A percentile compares a stretch with the other conserved stretches of the same genome.
phyloP scores from a whole-genome alignment of 2,797 vertebrate species.

The Chelmon rostratus region DNA sequence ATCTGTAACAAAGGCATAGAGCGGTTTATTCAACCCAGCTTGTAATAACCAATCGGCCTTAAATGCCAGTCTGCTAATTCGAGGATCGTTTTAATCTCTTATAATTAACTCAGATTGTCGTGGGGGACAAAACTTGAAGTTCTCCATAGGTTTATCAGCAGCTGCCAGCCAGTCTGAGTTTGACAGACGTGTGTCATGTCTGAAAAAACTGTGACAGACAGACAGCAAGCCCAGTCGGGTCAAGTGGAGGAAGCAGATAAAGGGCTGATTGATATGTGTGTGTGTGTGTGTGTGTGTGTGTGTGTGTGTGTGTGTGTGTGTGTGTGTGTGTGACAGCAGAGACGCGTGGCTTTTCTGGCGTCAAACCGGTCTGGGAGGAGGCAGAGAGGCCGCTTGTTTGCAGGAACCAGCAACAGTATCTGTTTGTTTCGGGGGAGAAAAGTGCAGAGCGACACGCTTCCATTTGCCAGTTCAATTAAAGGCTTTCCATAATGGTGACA shows the following conservation, averaged over 20 bases:
- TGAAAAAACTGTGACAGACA: slow-evolving; percentile 42
- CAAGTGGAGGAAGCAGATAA: slow-evolving; percentile 63
- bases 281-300: background rate
- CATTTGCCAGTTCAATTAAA: slow-evolving; percentile 55
- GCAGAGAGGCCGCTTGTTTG: slow-evolving; percentile 51
- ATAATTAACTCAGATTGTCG: slow-evolving; percentile 1
- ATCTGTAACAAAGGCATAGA: slow-evolving; percentile 3
- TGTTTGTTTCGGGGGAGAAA: slow-evolving; percentile 73
- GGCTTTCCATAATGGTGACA: slow-evolving; percentile 49
- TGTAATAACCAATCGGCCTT: background rate
- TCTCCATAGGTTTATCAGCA: slow-evolving; percentile 3
- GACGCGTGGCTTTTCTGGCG: slow-evolving; percentile 53
- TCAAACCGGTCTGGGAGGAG: slow-evolving; percentile 74
- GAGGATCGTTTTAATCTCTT: slow-evolving; percentile 1
- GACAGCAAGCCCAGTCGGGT: slow-evolving; percentile 6
- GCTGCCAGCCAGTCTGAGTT: slow-evolving; percentile 20
- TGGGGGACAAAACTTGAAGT: background rate
- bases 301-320: background rate
- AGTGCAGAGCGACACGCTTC: slow-evolving; percentile 51
- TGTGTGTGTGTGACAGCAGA: slow-evolving; percentile 55
- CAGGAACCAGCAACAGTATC: slow-evolving; percentile 55
- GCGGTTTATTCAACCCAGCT: slow-evolving; percentile 18
- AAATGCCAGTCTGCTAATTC: slow-evolving; percentile 4
- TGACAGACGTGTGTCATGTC: slow-evolving; percentile 44
- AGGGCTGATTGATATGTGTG: slow-evolving; percentile 62